Conservation (phyloP, 2,888 invertebrate species). For the Priocnemis perturbator region DNA sequence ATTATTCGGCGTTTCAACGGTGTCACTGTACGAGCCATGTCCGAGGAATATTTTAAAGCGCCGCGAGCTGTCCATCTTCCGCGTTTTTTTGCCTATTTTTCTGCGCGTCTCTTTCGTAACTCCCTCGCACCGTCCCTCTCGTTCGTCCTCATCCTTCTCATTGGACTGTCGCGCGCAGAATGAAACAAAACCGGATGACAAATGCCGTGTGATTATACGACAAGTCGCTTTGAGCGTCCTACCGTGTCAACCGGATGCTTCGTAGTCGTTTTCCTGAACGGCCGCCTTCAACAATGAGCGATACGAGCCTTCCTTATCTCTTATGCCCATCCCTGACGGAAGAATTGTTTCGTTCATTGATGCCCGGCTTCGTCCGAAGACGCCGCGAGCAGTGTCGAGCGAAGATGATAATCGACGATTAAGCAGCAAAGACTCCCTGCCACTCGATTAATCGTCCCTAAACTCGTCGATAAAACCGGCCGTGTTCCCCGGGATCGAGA, state of each 20-base stretch:
- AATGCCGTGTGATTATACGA: conserved; percentile 55
- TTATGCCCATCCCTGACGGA: not conserved
- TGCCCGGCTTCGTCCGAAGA: too few relatives aligned
- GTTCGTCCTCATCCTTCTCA: conserved; percentile 18
- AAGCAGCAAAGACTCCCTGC: too few relatives aligned
- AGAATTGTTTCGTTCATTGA: not conserved
- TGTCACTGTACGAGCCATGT: conserved; percentile 26
- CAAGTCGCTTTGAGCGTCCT: conserved; percentile 51
- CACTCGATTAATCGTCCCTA: too few relatives aligned
- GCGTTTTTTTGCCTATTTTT: conserved; percentile 23
- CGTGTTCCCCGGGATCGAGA: too few relatives aligned
- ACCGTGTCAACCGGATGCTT: conserved; percentile 29
- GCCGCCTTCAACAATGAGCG: not conserved
- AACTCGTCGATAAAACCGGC: too few relatives aligned
- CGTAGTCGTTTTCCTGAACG: conserved; percentile 23
- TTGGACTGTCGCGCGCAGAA: conserved; percentile 29
- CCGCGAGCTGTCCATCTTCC: conserved; percentile 32
- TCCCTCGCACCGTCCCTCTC: conserved; percentile 3
- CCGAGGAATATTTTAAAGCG: conserved; percentile 47
- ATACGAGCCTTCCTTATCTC: conserved; percentile 5
- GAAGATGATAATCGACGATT: too few relatives aligned
- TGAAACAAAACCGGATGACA: conserved; percentile 50
- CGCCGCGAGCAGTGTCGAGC: too few relatives aligned
- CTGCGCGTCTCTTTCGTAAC: not conserved
- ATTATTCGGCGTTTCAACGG: conserved; percentile 42